These are phyloP conservation scores for Emys orbicularis DNA, from an alignment of 2,797 vertebrate species.

Conservation along the genomic window DNA sequence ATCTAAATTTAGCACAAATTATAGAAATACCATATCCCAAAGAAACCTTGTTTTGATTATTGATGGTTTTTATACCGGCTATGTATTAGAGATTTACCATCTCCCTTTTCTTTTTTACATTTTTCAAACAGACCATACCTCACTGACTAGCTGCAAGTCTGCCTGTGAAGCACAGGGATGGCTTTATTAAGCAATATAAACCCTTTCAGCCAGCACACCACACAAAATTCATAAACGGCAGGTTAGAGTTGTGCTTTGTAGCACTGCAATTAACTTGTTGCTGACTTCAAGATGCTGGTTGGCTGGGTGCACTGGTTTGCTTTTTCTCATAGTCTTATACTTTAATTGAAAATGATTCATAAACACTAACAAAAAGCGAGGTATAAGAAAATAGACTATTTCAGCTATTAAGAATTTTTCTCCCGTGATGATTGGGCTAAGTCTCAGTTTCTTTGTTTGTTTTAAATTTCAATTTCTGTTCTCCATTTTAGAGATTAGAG, in stretches of 20 bases:
- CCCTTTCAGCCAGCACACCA: conserved; percentile 40
- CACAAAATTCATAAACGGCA: background rate
- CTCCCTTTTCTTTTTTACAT: conserved; percentile 30
- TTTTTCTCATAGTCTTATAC: background rate
- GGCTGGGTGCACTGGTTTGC: background rate
- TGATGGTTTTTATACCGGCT: conserved; percentile 83
- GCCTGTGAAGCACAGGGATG: conserved; percentile 69
- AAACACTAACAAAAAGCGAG: conserved; percentile 57
- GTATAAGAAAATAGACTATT: conserved; percentile 15
- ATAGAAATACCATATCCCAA: conserved; percentile 59
- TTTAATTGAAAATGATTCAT: conserved; percentile 8
- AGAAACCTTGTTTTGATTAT: conserved; percentile 51
- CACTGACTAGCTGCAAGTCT: conserved; percentile 72
- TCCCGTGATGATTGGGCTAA: background rate
- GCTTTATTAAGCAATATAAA: conserved; percentile 3
- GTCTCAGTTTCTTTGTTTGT: background rate
- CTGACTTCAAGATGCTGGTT: conserved; percentile 26
- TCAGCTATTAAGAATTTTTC: background rate
- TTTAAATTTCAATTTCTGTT: background rate
- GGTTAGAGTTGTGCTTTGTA: background rate
- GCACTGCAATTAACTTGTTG: background rate
- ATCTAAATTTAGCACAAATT: conserved; percentile 65
- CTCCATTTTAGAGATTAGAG: background rate
- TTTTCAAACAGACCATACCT: conserved; percentile 50
- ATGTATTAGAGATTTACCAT: conserved; percentile 55